Conservation (phyloP, 2,797 vertebrate species). For the Hephaestus fuliginosus region DNA sequence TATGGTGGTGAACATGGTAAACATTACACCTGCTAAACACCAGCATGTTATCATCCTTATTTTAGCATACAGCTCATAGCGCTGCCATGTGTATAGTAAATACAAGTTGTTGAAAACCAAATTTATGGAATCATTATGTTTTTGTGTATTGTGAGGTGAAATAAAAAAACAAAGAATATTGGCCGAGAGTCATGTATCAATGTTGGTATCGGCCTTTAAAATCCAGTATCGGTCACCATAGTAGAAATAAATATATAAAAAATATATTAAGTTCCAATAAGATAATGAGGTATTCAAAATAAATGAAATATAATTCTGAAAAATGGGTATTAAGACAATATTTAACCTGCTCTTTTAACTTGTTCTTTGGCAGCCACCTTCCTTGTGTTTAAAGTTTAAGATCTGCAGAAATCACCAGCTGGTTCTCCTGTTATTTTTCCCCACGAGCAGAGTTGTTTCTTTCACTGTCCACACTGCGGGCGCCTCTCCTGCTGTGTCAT, state of each 20-base stretch:
- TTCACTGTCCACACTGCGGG: constrained; percentile 48
- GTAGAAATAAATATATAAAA: no score
- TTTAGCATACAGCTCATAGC: background rate
- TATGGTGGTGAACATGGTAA: background rate
- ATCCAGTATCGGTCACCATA: background rate
- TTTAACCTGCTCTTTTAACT: background rate
- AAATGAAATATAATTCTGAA: background rate
- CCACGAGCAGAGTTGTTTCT: constrained; percentile 36
- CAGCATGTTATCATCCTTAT: no score
- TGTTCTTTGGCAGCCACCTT: background rate
- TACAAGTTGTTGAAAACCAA: background rate
- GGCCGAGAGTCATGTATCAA: background rate
- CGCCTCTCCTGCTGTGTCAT: constrained; percentile 74
- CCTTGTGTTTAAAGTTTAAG: background rate
- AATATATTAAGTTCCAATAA: background rate
- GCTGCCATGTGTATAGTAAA: no score
- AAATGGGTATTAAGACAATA: background rate
- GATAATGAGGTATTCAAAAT: background rate
- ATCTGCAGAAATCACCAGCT: constrained; percentile 14
- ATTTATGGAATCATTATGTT: no score
- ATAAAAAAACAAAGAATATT: background rate
- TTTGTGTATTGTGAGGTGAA: background rate
- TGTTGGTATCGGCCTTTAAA: background rate
- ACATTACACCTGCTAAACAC: background rate
- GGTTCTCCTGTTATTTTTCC: constrained; percentile 20